Base-by-base conservation (phyloP, 1,140 invertebrate genomes). In the Apocrypta bakeri region DNA sequence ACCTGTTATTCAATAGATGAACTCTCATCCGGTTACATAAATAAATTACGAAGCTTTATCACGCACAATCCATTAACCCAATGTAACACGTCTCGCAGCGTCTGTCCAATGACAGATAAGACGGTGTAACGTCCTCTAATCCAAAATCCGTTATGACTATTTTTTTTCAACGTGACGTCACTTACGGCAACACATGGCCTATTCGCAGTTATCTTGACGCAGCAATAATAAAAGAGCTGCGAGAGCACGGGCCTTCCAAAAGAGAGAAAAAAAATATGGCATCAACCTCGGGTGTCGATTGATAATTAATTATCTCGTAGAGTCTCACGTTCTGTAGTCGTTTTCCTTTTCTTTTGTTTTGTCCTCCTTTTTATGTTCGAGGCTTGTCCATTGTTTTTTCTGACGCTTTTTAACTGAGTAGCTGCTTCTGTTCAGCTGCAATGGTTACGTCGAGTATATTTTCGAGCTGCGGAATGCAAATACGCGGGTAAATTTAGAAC, bases 221-320 rank as follows among this genome's bases (percentile, higher is more conserved):
- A 9, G 17, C 21, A 56, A 56, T 2, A 56, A n/a, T 56, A n/a
- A 56, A 56, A 56, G 48, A n/a, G 48, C 48, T 6, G 17, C 4
- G 7, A 6, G 17, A 21, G 17, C 48, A n/a, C 48, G 21, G 17
- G 48, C 9, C 33, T 56, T 56, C 48, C 48, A 21, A 56, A n/a
- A 56, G 48, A 37, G 33, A 37, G 33, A 37, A 56, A n/a, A 56
- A 48, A 66, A 69, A 68, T 48, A 63, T 66, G 75, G 84, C 86
- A 86, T 84, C 83, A 69, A 48, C 82, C 69, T 71, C 76, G 78
- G 72, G 81, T 81, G 78, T 85, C 85, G 87, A 89, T 89, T 87
- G 89, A 89, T 90, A 89, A 89, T 89, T 88, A 89, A 88, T 89
- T 89, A 89, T 90, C 88, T 87, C 79, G 84, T 81, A 64, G 79